Evolutionary conservation across 2,113 vertebrate species (phyloP).

Genomic region (Ornithorhynchus anatinus): DNA sequence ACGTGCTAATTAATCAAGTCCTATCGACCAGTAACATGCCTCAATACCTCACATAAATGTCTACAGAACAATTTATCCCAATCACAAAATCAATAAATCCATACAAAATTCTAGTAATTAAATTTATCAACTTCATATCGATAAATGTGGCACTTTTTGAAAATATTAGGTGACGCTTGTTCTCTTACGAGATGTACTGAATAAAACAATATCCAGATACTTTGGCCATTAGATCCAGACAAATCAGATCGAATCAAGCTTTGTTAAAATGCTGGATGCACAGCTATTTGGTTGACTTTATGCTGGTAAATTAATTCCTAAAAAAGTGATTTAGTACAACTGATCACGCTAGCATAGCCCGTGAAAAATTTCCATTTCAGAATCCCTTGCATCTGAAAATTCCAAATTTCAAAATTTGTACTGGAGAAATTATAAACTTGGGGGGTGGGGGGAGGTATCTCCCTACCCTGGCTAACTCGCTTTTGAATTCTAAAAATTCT

Average conservation of each 20-base stretch:
- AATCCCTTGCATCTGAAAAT: conserved; percentile 23
- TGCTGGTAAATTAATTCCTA: conserved; percentile 76
- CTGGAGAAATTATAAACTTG: conserved; percentile 29
- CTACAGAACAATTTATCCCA: conserved; percentile 56
- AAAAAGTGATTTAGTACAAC: conserved; percentile 71
- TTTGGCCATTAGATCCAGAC: conserved; percentile 59
- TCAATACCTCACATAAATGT: conserved; percentile 61
- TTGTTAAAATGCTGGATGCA: conserved; percentile 54
- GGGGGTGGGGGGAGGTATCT: conserved; percentile 12
- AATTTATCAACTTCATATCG: conserved; percentile 57
- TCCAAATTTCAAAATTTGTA: conserved; percentile 14
- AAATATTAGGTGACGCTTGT: conserved; percentile 60
- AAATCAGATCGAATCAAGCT: conserved; percentile 58
- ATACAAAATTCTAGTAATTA: conserved; percentile 67
- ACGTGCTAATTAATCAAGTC: conserved; percentile 59
- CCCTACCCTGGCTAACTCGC: conserved; percentile 13
- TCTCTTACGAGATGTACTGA: conserved; percentile 60
- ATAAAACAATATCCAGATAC: conserved; percentile 63
- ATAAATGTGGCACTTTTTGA: conserved; percentile 59
- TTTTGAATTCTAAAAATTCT: conserved; percentile 44
- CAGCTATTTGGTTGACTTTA: conserved; percentile 69
- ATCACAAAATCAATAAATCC: conserved; percentile 65
- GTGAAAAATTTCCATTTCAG: conserved; percentile 18
- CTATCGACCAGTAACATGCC: conserved; percentile 45
- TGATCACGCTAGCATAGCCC: conserved; percentile 54